phyloP scores from a whole-genome alignment of 2,797 vertebrate genomes.

The Leontopithecus rosalia region DNA sequence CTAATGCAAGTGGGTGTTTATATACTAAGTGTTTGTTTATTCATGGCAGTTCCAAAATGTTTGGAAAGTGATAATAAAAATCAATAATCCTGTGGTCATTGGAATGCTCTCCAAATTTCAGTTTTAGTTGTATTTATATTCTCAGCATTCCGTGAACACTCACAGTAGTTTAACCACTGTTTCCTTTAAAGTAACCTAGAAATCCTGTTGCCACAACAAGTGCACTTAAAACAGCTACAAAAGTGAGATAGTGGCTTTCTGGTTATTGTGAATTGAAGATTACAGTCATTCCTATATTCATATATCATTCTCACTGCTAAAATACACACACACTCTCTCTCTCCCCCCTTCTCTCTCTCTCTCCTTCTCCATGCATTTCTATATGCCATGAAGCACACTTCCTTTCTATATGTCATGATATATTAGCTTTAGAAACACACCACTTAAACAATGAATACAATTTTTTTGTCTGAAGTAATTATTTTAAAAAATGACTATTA shows the following conservation, averaged over 20 bases:
- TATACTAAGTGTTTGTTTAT: conserved; percentile 45
- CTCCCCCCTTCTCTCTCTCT: too few relatives aligned
- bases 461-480: background rate
- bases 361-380: background rate
- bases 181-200: background rate
- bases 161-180: background rate
- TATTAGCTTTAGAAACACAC: background rate
- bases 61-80: conserved; percentile 45
- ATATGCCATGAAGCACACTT: accelerated
- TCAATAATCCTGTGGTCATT: background rate
- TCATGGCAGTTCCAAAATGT: conserved; percentile 48
- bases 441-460: background rate
- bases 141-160: background rate
- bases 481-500: background rate
- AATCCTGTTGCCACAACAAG: background rate
- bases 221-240: background rate
- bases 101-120: conserved; percentile 43
- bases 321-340: background rate
- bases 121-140: conserved; percentile 1
- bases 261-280: background rate
- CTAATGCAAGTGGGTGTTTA: conserved; percentile 49
- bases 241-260: background rate
- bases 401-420: background rate
- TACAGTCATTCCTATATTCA: background rate
- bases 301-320: background rate